A percentile compares a stretch with the other conserved stretches of the same genome.
phyloP scores from a whole-genome alignment of 2,888 invertebrate genomes.

The Liopterus haemorrhoidalis region DNA sequence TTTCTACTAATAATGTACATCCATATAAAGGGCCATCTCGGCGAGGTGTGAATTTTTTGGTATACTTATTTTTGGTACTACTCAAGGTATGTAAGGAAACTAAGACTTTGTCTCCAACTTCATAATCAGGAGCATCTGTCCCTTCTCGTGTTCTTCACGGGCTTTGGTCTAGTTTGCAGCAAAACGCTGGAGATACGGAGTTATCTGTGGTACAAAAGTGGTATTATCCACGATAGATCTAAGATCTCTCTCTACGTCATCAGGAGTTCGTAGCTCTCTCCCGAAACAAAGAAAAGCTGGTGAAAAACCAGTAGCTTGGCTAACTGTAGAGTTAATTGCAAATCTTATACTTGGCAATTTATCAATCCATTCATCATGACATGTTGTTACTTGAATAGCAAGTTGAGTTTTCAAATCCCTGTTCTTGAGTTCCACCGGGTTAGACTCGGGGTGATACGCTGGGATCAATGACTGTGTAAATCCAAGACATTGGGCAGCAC shows the following conservation, averaged over 20 bases:
- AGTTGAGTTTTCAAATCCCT: conserved; percentile 34
- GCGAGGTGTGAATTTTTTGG: no score
- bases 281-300: conserved; percentile 34
- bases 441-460: conserved; percentile 38
- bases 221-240: conserved; percentile 29
- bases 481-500: conserved; percentile 27
- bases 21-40: no score
- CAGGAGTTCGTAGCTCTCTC: conserved; percentile 30
- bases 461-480: conserved; percentile 32
- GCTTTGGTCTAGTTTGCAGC: no score
- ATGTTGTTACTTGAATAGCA: conserved; percentile 26
- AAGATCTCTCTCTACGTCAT: conserved; percentile 22
- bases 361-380: conserved; percentile 32
- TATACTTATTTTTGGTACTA: no score
- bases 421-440: conserved; percentile 37
- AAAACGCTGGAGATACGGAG: no score
- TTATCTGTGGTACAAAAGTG: conserved; percentile 28
- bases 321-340: conserved; percentile 30
- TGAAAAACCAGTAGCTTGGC: conserved; percentile 26
- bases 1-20: no score
- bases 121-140: no score
- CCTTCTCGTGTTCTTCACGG: no score
- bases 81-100: no score
- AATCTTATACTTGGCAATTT: conserved; percentile 29
- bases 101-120: no score